Evolutionary conservation across 2,888 invertebrate species (phyloP).

Genomic region (Conistra vaccinii): DNA sequence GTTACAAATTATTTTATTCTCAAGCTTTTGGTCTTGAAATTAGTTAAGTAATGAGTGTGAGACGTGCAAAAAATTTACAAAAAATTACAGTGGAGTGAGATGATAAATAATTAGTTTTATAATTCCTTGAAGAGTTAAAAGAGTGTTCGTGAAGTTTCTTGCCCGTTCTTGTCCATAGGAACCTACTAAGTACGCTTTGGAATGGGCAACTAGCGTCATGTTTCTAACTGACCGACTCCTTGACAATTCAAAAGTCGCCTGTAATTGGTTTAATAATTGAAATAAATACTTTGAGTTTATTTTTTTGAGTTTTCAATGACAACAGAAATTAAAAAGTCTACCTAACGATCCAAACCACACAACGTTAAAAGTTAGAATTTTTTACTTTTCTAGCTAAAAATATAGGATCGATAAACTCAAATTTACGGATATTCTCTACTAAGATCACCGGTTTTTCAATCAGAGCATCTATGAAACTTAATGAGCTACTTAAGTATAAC

Average conservation of each 20-base stretch:
- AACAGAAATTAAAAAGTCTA: background rate
- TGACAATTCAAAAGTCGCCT: too few relatives aligned
- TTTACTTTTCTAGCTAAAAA: background rate
- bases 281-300: too few relatives aligned
- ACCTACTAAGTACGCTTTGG: too few relatives aligned
- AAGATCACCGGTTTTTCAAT: slow-evolving; percentile 29
- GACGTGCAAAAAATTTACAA: background rate
- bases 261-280: too few relatives aligned
- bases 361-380: background rate
- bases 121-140: background rate
- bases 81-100: background rate
- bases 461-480: slow-evolving; percentile 29
- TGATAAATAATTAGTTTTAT: background rate
- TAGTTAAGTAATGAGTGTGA: background rate
- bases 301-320: too few relatives aligned
- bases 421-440: background rate
- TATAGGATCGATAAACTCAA: slow-evolving; percentile 1
- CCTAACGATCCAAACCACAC: background rate
- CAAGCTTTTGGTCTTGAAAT: background rate
- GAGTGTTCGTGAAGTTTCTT: too few relatives aligned
- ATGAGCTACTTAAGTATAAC: slow-evolving; percentile 31
- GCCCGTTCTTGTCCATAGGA: too few relatives aligned
- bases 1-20: slow-evolving; percentile 17
- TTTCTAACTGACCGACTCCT: too few relatives aligned
- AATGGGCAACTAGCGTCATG: too few relatives aligned